Base-by-base conservation (phyloP, 2,888 invertebrate genomes). In the Zonitis immaculata region DNA sequence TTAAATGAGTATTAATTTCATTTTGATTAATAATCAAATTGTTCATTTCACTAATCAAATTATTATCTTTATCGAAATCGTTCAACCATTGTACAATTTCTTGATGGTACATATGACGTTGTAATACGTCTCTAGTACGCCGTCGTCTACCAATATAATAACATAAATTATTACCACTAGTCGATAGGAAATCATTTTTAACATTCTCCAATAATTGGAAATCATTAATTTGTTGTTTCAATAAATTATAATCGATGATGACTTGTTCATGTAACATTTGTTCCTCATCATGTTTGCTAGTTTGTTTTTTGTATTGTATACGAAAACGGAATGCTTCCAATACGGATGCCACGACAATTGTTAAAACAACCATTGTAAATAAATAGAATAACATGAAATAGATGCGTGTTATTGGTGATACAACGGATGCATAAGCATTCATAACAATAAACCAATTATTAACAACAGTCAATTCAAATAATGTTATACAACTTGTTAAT, bases 361-460 rank as follows among this genome's bases (percentile, higher is more conserved):
- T 92, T 66, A 94, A 77, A n/a, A 94, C 91, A 56, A 88, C 90
- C 92, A 93, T 91, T 49, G 91, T 93, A 66, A 89, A 87, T 46
- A 94, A 77, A 74, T 92, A 93, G 77, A 93, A 94, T 32, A 83
- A 78, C 89, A 93, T 93, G 71, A 94, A 93, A 72, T 88, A 94
- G n/a, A 89, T 75, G 61, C 92, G 79, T 49, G 87, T 87, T 76
- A 87, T 88, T 67, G 86, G 81, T 46, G 84, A 81, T 0, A 84
- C 82, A 14, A 86, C 86, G 1, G 82, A 79, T 1, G 88, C 87
- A 70, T 87, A 89, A 1, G 88, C 92, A 71, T 92, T 90, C 94
- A 94, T 94, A 20, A 91, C 82, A 52, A 92, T 89, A 68, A 93
- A 92, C 94, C 94, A 94, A 76, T 93, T 93, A 75, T 93, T 94